These are phyloP conservation scores for Linyphia triangularis DNA, from an alignment of 2,888 invertebrate species.

Conservation along the genomic window DNA sequence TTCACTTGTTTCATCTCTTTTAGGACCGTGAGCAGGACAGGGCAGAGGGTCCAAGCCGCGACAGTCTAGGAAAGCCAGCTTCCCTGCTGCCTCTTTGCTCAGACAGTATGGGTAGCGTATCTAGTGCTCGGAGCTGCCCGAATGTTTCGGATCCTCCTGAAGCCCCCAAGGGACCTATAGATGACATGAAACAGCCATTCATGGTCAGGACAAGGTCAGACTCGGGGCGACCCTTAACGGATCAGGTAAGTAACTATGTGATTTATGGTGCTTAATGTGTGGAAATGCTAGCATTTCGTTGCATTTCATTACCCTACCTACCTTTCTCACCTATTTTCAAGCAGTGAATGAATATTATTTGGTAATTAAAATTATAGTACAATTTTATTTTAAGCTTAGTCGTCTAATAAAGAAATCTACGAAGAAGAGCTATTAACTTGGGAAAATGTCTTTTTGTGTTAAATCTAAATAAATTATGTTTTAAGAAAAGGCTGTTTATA, in stretches of 20 bases:
- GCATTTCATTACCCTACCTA: not conserved
- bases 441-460: no score
- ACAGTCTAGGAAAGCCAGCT: not conserved
- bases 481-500: no score
- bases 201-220: slow-evolving; percentile 86
- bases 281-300: not conserved
- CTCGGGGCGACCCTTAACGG: slow-evolving; percentile 91
- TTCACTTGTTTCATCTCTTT: no score
- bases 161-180: slow-evolving; percentile 13
- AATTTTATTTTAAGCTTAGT: no score
- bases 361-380: no score
- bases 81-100: not conserved
- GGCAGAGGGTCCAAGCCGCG: slow-evolving; percentile 67
- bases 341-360: not conserved
- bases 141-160: slow-evolving; percentile 34
- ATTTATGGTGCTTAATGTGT: not conserved
- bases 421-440: no score
- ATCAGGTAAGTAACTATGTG: slow-evolving; percentile 83
- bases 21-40: slow-evolving; percentile 74
- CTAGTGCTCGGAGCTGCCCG: slow-evolving; percentile 19
- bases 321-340: not conserved
- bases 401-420: no score
- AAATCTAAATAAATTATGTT: no score
- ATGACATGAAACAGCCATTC: slow-evolving; percentile 44
- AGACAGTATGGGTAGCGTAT: slow-evolving; percentile 45